A percentile compares a stretch with the other conserved stretches of the same genome.
Evolutionary conservation across 2,888 invertebrate species (phyloP).

Genomic region (Carcina quercana): DNA sequence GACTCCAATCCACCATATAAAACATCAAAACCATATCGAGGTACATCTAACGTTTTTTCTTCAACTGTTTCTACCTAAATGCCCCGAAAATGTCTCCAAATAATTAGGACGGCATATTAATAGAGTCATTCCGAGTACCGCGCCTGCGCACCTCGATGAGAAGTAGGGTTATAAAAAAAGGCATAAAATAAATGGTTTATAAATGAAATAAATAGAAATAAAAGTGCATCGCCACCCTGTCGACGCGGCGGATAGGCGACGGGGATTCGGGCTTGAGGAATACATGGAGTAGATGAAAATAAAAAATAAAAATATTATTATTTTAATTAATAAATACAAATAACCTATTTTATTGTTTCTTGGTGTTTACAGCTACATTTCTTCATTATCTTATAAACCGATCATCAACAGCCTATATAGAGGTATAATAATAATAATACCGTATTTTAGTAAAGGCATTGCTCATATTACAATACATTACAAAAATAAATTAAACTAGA

Average conservation of each 20-base stretch:
- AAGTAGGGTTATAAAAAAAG: constrained; percentile 20
- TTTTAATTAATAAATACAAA: too few relatives aligned
- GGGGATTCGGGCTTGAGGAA: constrained; percentile 20
- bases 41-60: constrained; percentile 1
- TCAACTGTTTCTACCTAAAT: constrained; percentile 1
- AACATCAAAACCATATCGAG: not conserved
- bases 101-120: constrained; percentile 45
- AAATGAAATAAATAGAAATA: constrained; percentile 54
- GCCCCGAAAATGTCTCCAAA: constrained; percentile 30
- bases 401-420: too few relatives aligned
- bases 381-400: too few relatives aligned
- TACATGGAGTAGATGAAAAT: constrained; percentile 19
- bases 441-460: too few relatives aligned
- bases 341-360: too few relatives aligned
- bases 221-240: constrained; percentile 37
- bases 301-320: too few relatives aligned
- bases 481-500: too few relatives aligned
- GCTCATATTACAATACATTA: too few relatives aligned
- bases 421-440: too few relatives aligned
- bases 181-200: constrained; percentile 51
- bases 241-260: constrained; percentile 30
- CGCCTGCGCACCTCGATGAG: constrained; percentile 14
- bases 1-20: too few relatives aligned
- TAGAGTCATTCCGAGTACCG: constrained; percentile 48
- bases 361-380: too few relatives aligned